These are phyloP conservation scores for Arctia plantaginis DNA, from an alignment of 2,888 invertebrate genomes.

Conservation along the genomic window DNA sequence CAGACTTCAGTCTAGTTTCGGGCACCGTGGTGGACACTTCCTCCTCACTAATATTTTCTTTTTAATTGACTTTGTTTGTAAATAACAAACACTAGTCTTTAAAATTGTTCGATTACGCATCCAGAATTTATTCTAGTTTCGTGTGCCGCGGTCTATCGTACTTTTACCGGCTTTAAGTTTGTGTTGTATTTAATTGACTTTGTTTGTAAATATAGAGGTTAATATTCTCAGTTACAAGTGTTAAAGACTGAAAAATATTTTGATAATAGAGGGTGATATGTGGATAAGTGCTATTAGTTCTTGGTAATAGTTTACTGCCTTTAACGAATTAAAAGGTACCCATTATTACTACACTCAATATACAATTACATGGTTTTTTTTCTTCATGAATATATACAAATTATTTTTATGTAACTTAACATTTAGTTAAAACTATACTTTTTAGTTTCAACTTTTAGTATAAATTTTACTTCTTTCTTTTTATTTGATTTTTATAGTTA, in stretches of 20 bases:
- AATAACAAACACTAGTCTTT: slow-evolving; percentile 72
- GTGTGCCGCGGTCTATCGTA: slow-evolving; percentile 75
- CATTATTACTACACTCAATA: background rate
- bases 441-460: no score
- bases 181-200: slow-evolving; percentile 49
- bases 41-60: slow-evolving; percentile 48
- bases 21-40: slow-evolving; percentile 76
- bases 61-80: slow-evolving; percentile 69
- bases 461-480: no score
- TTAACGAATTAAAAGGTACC: slow-evolving; percentile 15
- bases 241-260: slow-evolving; percentile 24
- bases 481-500: background rate
- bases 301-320: slow-evolving; percentile 5
- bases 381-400: background rate
- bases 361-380: background rate
- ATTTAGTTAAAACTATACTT: background rate
- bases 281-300: slow-evolving; percentile 30
- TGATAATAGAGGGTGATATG: slow-evolving; percentile 34
- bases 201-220: slow-evolving; percentile 77
- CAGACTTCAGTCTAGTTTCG: slow-evolving; percentile 83
- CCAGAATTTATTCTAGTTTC: slow-evolving; percentile 83
- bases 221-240: slow-evolving; percentile 52
- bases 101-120: slow-evolving; percentile 76
- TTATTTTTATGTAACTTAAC: slow-evolving; percentile 46
- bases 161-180: slow-evolving; percentile 47